Evolutionary conservation across 2,797 vertebrate species (phyloP), one percentile per base, ranked within the genome.

Genomic region (Rallus crepitans): DNA sequence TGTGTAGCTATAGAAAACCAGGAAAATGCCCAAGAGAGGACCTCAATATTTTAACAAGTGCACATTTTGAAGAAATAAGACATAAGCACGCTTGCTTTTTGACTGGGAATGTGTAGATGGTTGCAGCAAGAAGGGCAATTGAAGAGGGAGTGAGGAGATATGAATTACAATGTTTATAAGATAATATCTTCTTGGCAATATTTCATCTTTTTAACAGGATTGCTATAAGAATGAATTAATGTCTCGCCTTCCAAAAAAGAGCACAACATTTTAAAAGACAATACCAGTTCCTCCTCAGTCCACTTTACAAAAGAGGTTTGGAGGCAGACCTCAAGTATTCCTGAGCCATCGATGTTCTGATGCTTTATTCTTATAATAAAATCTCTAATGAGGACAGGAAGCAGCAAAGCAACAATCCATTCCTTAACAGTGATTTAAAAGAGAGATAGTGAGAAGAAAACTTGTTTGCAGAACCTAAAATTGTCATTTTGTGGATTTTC

Each of bases 351-450:
- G 9, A 83, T 47, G 70, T 94, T 95, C 87, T 91, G 94, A 87
- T 95, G 85, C 87, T 93, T 95, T 92, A 94, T 95, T 93, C 93
- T 92, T 78, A 55, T 81, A 91, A 83, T 82, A 94, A 97, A 97
- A 86, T 39, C 72, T 94, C 39, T 91, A 89, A 94, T 50, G 82
- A 97, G 78, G 90, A 69, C 64, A 96, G 82, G 87, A 97, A 97
- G 93, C 59, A 71, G 69, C 14, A 84, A 91, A 87, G 24, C 68
- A 87, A 82, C 82, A 95, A 87, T 94, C 75, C 72, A 77, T 61
- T 83, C 76, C 88, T 90, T 90, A 93, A 83, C 78, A 94, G 52
- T 35, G 37, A 95, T 89, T 96, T 93, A 89, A 96, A 87, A 81
- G 84, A 91, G 79, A 96, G 96, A 88, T 79, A 90, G 53, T 24